These are phyloP conservation scores for Xiphorhynchus erythropygius DNA, from an alignment of 2,797 vertebrate species.

Conservation along the genomic window DNA sequence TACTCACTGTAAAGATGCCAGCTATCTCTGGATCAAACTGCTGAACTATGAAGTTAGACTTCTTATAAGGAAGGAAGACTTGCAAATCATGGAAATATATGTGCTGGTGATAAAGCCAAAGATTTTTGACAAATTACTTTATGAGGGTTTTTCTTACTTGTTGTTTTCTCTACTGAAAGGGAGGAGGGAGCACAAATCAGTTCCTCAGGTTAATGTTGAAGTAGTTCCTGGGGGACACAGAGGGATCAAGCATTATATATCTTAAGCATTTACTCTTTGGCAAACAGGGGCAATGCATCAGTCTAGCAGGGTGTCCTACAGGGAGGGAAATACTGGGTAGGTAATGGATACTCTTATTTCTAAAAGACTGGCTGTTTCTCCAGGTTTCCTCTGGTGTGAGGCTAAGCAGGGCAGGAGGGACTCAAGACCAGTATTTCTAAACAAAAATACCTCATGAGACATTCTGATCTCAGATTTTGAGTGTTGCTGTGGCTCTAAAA, in stretches of 20 bases:
- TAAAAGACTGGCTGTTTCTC: not conserved
- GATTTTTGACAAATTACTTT: conserved; percentile 28
- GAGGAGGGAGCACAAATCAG: not conserved
- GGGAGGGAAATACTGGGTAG: not conserved
- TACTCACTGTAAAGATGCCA: conserved; percentile 79
- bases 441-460: not conserved
- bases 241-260: not conserved
- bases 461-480: not conserved
- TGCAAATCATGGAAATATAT: conserved; percentile 77
- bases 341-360: not conserved
- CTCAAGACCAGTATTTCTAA: not conserved
- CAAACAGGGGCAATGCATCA: conserved; percentile 2
- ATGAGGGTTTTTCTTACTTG: not conserved
- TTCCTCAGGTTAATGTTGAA: conserved; percentile 6
- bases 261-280: conserved; percentile 19
- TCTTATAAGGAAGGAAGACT: conserved; percentile 56
- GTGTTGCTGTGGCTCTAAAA: not conserved
- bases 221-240: not conserved
- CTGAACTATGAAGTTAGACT: conserved; percentile 77
- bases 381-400: not conserved
- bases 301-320: not conserved
- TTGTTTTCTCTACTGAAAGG: conserved; percentile 17
- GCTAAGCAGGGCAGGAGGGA: not conserved
- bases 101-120: conserved; percentile 72
- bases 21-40: conserved; percentile 77